A percentile compares a stretch with the other conserved stretches of the same genome.
Conservation (phyloP, 2,888 invertebrate species). For the Lithophane leautieri region DNA sequence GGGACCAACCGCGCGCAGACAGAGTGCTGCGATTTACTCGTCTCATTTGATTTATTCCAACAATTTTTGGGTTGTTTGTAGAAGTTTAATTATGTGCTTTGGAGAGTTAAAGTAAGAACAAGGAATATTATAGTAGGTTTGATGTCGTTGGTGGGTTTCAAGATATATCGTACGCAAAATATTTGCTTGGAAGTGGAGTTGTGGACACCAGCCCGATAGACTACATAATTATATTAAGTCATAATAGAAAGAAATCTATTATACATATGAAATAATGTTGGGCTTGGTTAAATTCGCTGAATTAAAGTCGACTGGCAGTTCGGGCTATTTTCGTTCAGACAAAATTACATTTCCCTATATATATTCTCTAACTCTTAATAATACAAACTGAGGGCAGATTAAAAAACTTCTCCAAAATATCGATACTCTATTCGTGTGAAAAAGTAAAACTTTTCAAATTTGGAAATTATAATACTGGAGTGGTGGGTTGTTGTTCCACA, state of each 20-base stretch:
- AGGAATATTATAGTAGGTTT: conserved; percentile 22
- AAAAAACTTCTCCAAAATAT: conserved; percentile 42
- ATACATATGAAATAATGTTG: background rate
- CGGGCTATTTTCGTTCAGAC: background rate
- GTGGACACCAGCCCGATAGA: background rate
- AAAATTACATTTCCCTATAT: background rate
- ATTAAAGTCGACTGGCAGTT: background rate
- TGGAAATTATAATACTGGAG: conserved; percentile 26
- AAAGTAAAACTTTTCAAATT: conserved; percentile 28
- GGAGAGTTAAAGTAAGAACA: background rate
- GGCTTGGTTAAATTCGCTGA: background rate
- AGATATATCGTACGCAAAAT: background rate
- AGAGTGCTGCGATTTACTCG: conserved; percentile 43
- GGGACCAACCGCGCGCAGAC: conserved; percentile 29
- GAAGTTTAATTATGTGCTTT: conserved; percentile 40
- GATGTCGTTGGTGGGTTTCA: background rate
- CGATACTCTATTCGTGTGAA: conserved; percentile 14
- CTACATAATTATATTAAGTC: background rate
- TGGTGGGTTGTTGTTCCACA: conserved; percentile 29
- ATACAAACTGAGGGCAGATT: conserved; percentile 12
- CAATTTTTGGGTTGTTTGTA: conserved; percentile 40
- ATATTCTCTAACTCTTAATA: conserved; percentile 17
- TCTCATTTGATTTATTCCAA: conserved; percentile 52
- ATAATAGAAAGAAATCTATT: background rate
- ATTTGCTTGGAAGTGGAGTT: background rate